Base-by-base conservation (phyloP, 2,113 vertebrate species). In the Sula dactylatra region DNA sequence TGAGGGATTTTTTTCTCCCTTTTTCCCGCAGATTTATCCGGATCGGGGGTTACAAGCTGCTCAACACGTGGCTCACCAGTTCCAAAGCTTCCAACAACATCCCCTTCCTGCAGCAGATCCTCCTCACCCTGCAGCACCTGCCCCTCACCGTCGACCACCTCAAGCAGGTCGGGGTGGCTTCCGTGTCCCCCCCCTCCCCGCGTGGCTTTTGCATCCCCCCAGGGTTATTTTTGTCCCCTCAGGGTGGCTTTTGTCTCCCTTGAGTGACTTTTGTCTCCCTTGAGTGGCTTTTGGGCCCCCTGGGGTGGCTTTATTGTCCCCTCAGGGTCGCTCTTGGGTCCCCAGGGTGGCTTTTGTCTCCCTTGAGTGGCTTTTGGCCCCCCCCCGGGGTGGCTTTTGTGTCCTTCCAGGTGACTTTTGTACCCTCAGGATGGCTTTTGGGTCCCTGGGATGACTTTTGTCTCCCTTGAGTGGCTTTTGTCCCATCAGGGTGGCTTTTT, bases 131-230 rank as follows among this genome's bases (percentile, higher is more conserved):
- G 65, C 99, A 99, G 97, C 99, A 99, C 89, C 98, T 99, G 29
- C 99, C 99, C 3, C 99, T 99, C 45, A 99, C 99, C 10, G 99
- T 99, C 6, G 99, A 99, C 83, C 99, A 99, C 94, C 99, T 99
- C 74, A 99, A 99, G 89, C 99, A 99, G 99, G 99, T 99, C 91
- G 44, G 65, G 58, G 42, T 31, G 27, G 71, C 26, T 21, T 25
- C n/a, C 2, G 1, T 11, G 36, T 19, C 27, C 6, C 7, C 34
- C 45, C 14, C 12, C n/a, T n/a, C n/a, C n/a, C n/a, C n/a, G n/a
- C n/a, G 44, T 44, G 44, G 44, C 31, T 70, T 49, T 36, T 34
- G 11, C 7, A 11, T 19, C 32, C 16, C 31, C 16, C 13, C 45
- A 19, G 45, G 61, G 17, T 4, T 2, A 6, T 8, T 8, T 70